phyloP scores from a whole-genome alignment of 1,140 invertebrate genomes.

The Macrobrachium rosenbergii region DNA sequence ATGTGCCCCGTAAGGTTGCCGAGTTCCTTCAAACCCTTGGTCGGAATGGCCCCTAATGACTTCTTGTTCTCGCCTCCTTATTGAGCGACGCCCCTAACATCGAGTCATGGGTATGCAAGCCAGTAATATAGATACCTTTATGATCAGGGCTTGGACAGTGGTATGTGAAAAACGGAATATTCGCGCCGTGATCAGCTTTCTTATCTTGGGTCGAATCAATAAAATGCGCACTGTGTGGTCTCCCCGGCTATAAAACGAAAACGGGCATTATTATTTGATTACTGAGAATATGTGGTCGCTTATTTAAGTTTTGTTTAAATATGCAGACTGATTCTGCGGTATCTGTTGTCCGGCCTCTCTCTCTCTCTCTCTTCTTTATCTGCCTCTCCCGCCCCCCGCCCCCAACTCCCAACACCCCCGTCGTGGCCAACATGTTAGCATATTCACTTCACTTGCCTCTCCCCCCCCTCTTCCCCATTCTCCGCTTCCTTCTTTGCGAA shows the following conservation, averaged over 20 bases:
- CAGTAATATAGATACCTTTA: constrained; percentile 41
- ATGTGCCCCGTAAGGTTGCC: not conserved
- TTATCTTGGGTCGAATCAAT: constrained; percentile 51
- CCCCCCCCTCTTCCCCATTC: not conserved
- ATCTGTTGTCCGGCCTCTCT: not conserved
- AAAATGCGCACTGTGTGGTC: constrained; percentile 53
- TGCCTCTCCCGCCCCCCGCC: too few relatives aligned
- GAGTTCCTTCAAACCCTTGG: not conserved
- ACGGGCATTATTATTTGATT: constrained; percentile 53
- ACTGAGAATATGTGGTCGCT: constrained; percentile 33
- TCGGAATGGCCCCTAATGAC: not conserved
- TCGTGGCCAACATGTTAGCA: too few relatives aligned
- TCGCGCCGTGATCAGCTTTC: constrained; percentile 4
- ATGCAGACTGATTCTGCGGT: constrained; percentile 20
- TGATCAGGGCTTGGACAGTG: constrained; percentile 19
- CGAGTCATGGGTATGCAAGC: constrained; percentile 39
- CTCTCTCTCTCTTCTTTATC: too few relatives aligned
- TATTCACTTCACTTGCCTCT: too few relatives aligned
- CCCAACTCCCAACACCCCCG: too few relatives aligned
- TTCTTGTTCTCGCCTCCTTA: not conserved
- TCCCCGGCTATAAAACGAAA: constrained; percentile 46
- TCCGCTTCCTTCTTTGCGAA: not conserved
- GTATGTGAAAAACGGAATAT: constrained; percentile 20
- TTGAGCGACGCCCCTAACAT: not conserved
- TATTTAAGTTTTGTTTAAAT: constrained; percentile 43